Evolutionary conservation across 2,113 vertebrate genomes (phyloP), one percentile per base, ranked within the genome.

Genomic region (Rhinolophus sinicus): DNA sequence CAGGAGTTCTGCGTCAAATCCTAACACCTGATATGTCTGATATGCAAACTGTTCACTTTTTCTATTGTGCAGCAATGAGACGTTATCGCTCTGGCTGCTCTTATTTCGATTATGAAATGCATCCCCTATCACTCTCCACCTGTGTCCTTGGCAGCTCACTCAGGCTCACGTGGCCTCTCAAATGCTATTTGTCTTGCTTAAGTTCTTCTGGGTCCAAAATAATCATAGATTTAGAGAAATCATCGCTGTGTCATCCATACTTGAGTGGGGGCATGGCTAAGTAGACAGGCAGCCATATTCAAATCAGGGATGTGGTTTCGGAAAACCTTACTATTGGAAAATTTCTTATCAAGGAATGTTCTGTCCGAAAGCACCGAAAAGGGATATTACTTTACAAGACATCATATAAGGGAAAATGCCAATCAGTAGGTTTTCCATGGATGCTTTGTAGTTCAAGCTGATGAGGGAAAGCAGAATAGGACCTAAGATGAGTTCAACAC

Each of bases 1-100:
- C 97, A 95, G 97, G 96, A 96, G 97, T 98, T 96, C 95, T 97
- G 97, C 96, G 15, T 98, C 98, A 98, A 95, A 95, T 90, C 93
- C 75, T 22, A 96, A 96, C 97, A 98, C 96, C 94, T 85, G 97
- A 97, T 98, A 94, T 8, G 77, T 96, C 97, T 90, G 98, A 98
- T 97, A 97, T 93, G 97, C 97, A 97, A 97, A 97, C 96, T 22
- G 81, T 88, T 96, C 90, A 30, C 90, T 95, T 94, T 97, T 97
- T 94, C 97, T 98, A 58, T 98, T 97, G 94, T 72, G 97, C 89
- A 96, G 97, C 96, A 93, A 65, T 78, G 89, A 98, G 97, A 97
- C 91, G 88, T 97, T 97, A 98, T 98, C 96, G 5, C 83, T 94
- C 87, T 88, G 54, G 47, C 86, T 0, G 28, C 81, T 94, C 97